Evolutionary conservation across 2,888 invertebrate genomes (phyloP).

Genomic region (Arenicola marina): DNA sequence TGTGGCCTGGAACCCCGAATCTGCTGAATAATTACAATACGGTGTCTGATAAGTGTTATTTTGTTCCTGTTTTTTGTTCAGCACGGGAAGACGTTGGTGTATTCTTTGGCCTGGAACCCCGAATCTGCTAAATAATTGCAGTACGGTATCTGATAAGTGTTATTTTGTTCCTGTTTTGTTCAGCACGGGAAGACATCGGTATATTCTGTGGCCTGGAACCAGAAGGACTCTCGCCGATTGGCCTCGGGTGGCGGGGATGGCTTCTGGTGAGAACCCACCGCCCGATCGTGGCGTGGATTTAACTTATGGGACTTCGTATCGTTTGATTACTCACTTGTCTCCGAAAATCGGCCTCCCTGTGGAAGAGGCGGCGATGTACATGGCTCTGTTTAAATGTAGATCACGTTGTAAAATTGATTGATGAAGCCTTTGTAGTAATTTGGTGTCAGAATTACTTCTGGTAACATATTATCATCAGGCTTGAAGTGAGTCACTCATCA

Average conservation of each 20-base stretch:
- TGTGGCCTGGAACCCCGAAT: conserved; percentile 62
- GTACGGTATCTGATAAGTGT: neutral
- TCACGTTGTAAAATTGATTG: no score
- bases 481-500: no score
- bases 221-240: conserved; percentile 57
- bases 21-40: neutral
- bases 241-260: conserved; percentile 59
- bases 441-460: no score
- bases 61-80: neutral
- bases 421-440: no score
- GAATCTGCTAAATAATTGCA: neutral
- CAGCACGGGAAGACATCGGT: conserved; percentile 5
- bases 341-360: no score
- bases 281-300: no score
- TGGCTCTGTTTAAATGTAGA: no score
- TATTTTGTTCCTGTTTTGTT: neutral
- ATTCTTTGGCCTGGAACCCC: conserved; percentile 60
- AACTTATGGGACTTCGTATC: no score
- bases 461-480: no score
- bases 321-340: no score
- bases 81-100: conserved; percentile 2
- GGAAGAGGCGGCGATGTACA: no score
- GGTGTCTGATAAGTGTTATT: neutral
- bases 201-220: conserved; percentile 59
- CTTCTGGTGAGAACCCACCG: conserved; percentile 58